Percentiles rank a stretch among this genome's conserved stretches.
Conservation (phyloP, 2,113 vertebrate species). For the Atherinomorus stipes region DNA sequence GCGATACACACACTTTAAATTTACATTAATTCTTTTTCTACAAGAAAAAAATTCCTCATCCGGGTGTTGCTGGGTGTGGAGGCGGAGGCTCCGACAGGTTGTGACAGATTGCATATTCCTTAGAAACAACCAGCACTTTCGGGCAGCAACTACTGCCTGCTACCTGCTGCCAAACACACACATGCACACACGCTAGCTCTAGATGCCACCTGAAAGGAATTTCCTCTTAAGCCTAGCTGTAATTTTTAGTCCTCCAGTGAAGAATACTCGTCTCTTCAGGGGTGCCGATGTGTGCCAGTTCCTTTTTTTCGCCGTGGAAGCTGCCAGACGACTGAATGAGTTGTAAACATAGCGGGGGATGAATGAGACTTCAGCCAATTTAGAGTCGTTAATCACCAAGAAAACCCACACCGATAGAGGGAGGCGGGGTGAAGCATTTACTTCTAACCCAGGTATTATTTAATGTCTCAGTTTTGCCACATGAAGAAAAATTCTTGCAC, state of each 20-base stretch:
- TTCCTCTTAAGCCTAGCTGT: constrained; percentile 35
- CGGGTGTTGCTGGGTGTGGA: neutral
- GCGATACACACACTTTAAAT: no score
- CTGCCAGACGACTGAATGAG: constrained; percentile 27
- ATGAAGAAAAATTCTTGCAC: neutral
- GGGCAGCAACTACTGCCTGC: constrained; percentile 14
- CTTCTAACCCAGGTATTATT: no score
- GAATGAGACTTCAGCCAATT: constrained; percentile 21
- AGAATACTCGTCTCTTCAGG: constrained; percentile 39
- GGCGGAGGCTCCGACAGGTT: neutral
- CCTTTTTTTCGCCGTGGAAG: constrained; percentile 18
- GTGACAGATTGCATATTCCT: constrained; percentile 21
- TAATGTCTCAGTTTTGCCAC: neutral
- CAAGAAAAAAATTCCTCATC: neutral
- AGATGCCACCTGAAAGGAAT: constrained; percentile 44
- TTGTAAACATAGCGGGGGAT: constrained; percentile 14
- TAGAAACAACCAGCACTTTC: constrained; percentile 18
- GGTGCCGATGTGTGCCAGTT: constrained; percentile 45
- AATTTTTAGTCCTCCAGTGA: constrained; percentile 41
- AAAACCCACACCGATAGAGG: constrained; percentile 18
- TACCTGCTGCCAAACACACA: constrained; percentile 26
- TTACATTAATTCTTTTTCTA: no score
- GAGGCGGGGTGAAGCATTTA: neutral
- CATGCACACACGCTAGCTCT: neutral
- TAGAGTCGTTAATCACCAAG: constrained; percentile 11